phyloP scores from a whole-genome alignment of 2,113 vertebrate genomes.

The Sylvietta virens region DNA sequence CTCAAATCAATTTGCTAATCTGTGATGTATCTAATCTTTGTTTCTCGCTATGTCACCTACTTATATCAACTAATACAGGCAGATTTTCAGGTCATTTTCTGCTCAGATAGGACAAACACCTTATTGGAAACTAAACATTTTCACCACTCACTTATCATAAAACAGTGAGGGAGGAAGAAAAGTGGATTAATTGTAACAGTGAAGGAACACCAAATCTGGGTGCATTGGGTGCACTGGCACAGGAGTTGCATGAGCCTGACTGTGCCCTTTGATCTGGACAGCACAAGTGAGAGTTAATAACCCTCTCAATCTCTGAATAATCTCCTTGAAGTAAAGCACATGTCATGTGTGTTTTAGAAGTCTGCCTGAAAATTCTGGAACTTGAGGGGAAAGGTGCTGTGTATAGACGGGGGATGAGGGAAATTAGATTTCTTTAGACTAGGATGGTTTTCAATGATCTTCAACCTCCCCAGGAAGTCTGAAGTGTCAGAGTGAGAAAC shows the following conservation, averaged over 20 bases:
- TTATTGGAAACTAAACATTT: neutral
- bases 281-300: neutral
- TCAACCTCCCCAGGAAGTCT: neutral
- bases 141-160: neutral
- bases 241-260: neutral
- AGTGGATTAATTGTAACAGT: neutral
- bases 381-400: neutral
- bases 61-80: neutral
- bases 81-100: neutral
- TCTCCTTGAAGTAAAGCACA: neutral
- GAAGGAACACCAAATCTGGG: neutral
- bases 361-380: neutral
- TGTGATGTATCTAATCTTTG: neutral
- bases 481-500: neutral
- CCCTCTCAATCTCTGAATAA: accelerated
- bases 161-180: neutral
- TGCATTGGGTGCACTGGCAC: neutral
- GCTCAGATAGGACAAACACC: neutral
- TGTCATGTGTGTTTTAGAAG: neutral
- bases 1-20: neutral
- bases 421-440: neutral
- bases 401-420: neutral
- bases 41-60: neutral
- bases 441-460: neutral
- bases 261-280: neutral